phyloP scores from a whole-genome alignment of 2,797 vertebrate genomes.

The Buceros bicornis region DNA sequence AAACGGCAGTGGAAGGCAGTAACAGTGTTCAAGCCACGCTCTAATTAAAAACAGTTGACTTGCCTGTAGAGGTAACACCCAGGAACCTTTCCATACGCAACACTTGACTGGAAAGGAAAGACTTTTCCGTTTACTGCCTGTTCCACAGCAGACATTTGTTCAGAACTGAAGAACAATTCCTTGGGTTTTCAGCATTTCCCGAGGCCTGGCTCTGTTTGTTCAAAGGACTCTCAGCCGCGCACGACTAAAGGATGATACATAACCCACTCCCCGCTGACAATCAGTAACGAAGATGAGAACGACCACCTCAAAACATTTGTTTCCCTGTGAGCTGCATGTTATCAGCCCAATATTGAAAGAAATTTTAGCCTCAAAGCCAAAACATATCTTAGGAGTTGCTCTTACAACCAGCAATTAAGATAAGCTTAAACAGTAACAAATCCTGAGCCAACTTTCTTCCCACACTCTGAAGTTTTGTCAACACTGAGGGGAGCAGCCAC shows the following conservation, averaged over 20 bases:
- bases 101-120: background rate
- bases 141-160: background rate
- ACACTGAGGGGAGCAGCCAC: background rate
- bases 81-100: background rate
- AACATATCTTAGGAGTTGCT: background rate
- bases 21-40: background rate
- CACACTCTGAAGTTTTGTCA: background rate
- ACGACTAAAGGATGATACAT: background rate
- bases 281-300: background rate
- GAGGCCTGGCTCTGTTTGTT: background rate
- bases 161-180: background rate
- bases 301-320: background rate
- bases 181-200: background rate
- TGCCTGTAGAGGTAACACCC: background rate
- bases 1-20: background rate
- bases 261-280: background rate
- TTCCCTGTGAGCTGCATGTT: background rate
- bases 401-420: background rate
- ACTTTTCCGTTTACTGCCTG: background rate
- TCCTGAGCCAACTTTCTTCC: background rate
- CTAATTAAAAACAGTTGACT: constrained; percentile 43
- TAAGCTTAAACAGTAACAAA: background rate
- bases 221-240: background rate
- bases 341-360: background rate
- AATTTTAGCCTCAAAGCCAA: background rate